Conservation (phyloP, 1,140 invertebrate species). For the Penaeus indicus region DNA sequence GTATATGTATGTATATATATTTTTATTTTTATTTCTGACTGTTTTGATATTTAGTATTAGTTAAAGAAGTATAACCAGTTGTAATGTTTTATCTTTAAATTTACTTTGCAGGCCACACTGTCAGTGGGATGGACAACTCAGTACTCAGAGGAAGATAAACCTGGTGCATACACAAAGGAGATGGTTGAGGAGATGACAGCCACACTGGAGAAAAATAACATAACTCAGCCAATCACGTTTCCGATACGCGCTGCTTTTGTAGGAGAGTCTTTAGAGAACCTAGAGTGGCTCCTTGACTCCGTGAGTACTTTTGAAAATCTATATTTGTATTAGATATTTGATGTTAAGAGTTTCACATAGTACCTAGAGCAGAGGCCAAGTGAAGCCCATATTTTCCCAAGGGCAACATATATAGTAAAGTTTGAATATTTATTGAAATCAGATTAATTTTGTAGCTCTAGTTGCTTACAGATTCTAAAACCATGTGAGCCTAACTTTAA, state of each 20-base stretch:
- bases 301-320: constrained; percentile 28
- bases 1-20: no score
- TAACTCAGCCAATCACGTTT: constrained; percentile 82
- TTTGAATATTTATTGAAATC: no score
- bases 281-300: constrained; percentile 68
- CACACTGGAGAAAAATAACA: constrained; percentile 73
- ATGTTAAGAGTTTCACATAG: no score
- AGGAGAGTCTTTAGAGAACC: constrained; percentile 75
- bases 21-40: no score
- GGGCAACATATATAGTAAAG: no score
- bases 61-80: not conserved
- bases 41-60: not conserved
- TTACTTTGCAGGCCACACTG: constrained; percentile 73
- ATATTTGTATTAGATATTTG: no score
- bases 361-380: no score
- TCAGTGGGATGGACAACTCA: constrained; percentile 91
- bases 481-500: no score
- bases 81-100: not conserved
- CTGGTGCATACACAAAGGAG: constrained; percentile 77
- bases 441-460: no score
- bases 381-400: no score
- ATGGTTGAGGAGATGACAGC: constrained; percentile 83
- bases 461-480: no score
- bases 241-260: constrained; percentile 83
- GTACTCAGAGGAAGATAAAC: constrained; percentile 69